Percentiles rank a stretch among this genome's conserved stretches.
Conservation (phyloP, 2,888 invertebrate species). For the Cosmorhoe ocellata region DNA sequence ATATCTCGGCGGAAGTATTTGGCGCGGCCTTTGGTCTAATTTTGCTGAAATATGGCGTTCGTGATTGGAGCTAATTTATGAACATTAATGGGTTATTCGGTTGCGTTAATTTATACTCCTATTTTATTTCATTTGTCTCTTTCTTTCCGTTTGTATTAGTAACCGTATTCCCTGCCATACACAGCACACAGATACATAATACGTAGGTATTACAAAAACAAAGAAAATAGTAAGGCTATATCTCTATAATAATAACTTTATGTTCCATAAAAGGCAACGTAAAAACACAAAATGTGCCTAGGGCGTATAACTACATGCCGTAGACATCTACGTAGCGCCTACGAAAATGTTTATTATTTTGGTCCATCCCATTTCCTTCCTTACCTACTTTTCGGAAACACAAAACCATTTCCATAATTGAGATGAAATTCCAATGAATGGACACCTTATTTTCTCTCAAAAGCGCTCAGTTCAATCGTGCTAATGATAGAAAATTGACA, state of each 20-base stretch:
- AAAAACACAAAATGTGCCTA: too few relatives aligned
- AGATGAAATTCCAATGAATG: constrained; percentile 27
- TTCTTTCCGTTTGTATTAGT: too few relatives aligned
- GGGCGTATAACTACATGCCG: too few relatives aligned
- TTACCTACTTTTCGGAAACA: neutral
- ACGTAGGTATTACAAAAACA: too few relatives aligned
- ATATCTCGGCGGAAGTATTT: constrained; percentile 46
- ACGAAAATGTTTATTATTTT: neutral
- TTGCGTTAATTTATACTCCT: constrained; percentile 17
- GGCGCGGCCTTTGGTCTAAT: constrained; percentile 45
- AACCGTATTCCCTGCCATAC: too few relatives aligned
- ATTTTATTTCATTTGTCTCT: too few relatives aligned
- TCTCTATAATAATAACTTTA: too few relatives aligned
- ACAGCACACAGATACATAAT: too few relatives aligned
- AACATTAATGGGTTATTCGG: constrained; percentile 23
- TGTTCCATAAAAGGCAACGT: too few relatives aligned
- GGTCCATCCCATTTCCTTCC: neutral
- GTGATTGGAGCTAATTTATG: constrained; percentile 35
- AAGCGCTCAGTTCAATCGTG: constrained; percentile 31
- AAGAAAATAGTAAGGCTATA: too few relatives aligned
- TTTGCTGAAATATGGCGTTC: constrained; percentile 32
- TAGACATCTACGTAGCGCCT: too few relatives aligned
- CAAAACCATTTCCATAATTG: constrained; percentile 25
- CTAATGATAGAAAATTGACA: constrained; percentile 60
- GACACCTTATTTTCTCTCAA: constrained; percentile 25